These are phyloP conservation scores for Falco biarmicus DNA, from an alignment of 2,797 vertebrate species.

Conservation along the genomic window DNA sequence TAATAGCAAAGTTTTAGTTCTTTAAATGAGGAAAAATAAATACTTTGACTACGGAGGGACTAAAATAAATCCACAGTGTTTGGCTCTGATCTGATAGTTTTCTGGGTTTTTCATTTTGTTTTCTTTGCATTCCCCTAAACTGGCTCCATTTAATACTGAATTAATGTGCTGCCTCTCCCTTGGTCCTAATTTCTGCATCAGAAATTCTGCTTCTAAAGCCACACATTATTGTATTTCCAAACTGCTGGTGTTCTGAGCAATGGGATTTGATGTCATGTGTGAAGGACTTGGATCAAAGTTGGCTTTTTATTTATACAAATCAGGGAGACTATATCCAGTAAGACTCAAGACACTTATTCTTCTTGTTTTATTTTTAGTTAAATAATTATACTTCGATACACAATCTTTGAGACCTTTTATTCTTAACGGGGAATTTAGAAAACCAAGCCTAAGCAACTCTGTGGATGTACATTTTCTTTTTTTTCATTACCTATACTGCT, in stretches of 20 bases:
- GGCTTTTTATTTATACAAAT: slow-evolving; percentile 4
- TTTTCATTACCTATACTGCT: neutral
- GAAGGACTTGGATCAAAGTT: slow-evolving; percentile 45
- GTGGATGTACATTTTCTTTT: neutral
- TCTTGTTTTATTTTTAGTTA: neutral
- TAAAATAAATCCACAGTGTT: slow-evolving; percentile 19
- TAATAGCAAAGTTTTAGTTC: neutral
- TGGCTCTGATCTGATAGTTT: slow-evolving; percentile 35
- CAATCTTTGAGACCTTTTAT: neutral
- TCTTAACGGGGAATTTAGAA: neutral
- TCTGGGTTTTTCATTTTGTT: neutral
- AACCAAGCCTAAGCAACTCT: neutral
- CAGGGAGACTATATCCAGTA: neutral
- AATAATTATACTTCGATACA: neutral
- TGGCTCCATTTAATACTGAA: slow-evolving; percentile 7
- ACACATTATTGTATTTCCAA: slow-evolving; percentile 11
- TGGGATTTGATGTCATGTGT: slow-evolving; percentile 42
- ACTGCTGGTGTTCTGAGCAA: slow-evolving; percentile 14
- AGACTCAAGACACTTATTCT: neutral
- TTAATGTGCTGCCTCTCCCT: slow-evolving; percentile 53
- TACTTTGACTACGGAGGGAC: neutral
- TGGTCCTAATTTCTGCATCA: slow-evolving; percentile 48
- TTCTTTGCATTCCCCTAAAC: slow-evolving; percentile 35
- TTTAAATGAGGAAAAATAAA: neutral
- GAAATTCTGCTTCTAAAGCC: slow-evolving; percentile 31